Evolutionary conservation across 2,113 vertebrate species (phyloP), one percentile per base, ranked within the genome.

Genomic region (Gavialis gangeticus): DNA sequence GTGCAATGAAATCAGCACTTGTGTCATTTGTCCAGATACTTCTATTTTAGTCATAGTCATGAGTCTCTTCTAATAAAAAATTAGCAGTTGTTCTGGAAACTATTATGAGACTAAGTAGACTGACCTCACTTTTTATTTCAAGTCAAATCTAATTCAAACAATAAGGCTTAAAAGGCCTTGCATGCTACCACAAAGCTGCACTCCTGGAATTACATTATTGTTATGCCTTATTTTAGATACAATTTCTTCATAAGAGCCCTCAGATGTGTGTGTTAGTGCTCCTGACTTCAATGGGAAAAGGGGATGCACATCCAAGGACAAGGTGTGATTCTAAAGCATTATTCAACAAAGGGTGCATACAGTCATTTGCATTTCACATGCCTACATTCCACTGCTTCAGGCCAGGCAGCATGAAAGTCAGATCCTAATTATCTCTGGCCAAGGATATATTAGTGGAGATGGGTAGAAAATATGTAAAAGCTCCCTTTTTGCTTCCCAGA

Each of bases 231-330:
- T 5, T 54, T 71, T 71, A 81, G 58, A 76, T 0, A 1, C 54
- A 63, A 58, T 30, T 34, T 46, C 79, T 54, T 28, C 4, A 58
- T 62, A 22, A 75, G 21, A 77, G 55, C 63, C 6, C 17, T 71
- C 22, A 78, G 19, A 79, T 30, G 15, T 76, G 14, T 55, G 10
- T 24, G 25, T 25, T 87, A 21, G 11, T 88, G 4, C 63, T 79
- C 46, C 21, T 37, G 46, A 71, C 12, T 85, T 3, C 21, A n/a
- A 85, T 77, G 22, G 54, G 10, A 93, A 63, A 81, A 12, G 85
- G 27, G 18, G 34, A 2, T 69, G 64, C n/a, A n/a, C 3, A 46
- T 16, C 6, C 0, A 0, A 89, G 1, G 1, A 2, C 60, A 21
- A 92, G 6, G 5, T 3, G 16, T 56, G 64, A 77, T 22, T 27